Evolutionary conservation across 1,140 invertebrate species (phyloP), one percentile per base, ranked within the genome.

Genomic region (Palaemon carinicauda): DNA sequence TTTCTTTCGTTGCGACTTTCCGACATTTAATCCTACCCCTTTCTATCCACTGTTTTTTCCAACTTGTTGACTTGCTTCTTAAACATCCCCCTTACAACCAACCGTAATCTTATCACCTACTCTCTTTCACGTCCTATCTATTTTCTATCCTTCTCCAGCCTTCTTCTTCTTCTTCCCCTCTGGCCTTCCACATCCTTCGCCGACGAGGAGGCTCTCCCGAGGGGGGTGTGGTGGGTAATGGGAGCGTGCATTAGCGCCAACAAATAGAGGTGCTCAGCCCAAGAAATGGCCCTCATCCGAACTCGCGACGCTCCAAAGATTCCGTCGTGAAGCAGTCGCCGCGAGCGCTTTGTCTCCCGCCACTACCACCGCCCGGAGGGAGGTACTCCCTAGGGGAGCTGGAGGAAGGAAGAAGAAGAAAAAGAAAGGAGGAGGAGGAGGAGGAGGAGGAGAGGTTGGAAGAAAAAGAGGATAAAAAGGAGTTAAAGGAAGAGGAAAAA

Each of bases 251-350:
- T 85, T 85, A 85, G 82, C 75, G 82, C 21, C 82, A 85, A 85
- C 82, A 85, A 85, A 85, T 85, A 85, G 82, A 85, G 74, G 82
- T 85, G 82, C 82, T 85, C 82, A 85, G 82, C 54, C 24, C 82
- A 85, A 85, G 82, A 71, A 79, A 85, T 85, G 82, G 74, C 82
- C 56, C 41, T 75, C 82, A 85, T 85, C 75, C 53, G 50, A 56
- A 41, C 33, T n/a, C 75, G 82, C 82, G 82, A 85, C 82, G 82
- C 75, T 79, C 82, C 82, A 85, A 85, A 85, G 82, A 85, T 85
- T 85, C 82, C 82, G 75, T 79, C 82, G 82, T 79, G 60, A 79
- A 75, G 29, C 74, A 85, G 82, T 85, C 82, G 82, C 82, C 82
- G 51, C 82, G 29, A 21, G 24, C 74, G 74, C 82, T 84, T 85